These are phyloP conservation scores for Xylota segnis DNA, from an alignment of 2,888 invertebrate species.

Conservation along the genomic window DNA sequence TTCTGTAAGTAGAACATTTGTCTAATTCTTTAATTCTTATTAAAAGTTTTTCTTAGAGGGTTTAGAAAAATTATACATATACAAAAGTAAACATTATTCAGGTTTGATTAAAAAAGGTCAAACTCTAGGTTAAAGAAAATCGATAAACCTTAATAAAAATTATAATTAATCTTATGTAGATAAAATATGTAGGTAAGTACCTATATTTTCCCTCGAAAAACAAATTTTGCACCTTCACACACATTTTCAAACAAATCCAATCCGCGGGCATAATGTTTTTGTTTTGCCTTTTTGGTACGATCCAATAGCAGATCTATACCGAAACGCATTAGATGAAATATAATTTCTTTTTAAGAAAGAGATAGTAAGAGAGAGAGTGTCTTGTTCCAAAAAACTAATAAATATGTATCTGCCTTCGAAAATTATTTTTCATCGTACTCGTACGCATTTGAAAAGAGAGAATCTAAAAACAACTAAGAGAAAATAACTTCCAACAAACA, in stretches of 20 bases:
- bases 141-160: neutral
- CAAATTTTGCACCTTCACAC: too few species aligned
- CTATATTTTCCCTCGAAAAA: neutral
- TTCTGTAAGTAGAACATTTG: too few species aligned
- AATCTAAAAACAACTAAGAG: constrained; percentile 32
- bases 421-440: neutral
- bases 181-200: neutral
- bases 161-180: neutral
- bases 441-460: neutral
- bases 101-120: neutral
- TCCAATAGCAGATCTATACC: constrained; percentile 29
- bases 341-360: constrained; percentile 17
- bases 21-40: too few species aligned
- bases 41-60: too few species aligned
- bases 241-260: constrained; percentile 26
- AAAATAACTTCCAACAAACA: neutral
- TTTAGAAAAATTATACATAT: too few species aligned
- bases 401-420: neutral
- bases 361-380: constrained; percentile 2
- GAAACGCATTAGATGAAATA: constrained; percentile 15
- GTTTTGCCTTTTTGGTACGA: constrained; percentile 3
- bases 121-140: neutral
- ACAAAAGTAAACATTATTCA: too few species aligned
- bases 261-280: neutral
- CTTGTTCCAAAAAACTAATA: neutral